Base-by-base conservation (phyloP, 2,797 vertebrate genomes). In the Xiphorhynchus erythropygius region DNA sequence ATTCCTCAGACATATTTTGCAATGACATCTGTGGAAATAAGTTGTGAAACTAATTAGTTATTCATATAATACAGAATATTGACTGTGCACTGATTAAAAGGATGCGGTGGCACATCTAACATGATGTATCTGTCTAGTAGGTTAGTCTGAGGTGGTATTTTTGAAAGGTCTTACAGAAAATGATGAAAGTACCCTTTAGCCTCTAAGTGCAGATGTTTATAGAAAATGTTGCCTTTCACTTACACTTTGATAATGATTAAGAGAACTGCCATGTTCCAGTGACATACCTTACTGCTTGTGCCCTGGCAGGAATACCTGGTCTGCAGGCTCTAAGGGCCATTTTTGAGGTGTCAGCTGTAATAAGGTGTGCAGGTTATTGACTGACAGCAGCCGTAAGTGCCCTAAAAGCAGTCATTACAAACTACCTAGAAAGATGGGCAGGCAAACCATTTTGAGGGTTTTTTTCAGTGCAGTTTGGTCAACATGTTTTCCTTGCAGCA, bases 1-100 rank as follows among this genome's bases (percentile, higher is more conserved):
- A 95, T 96, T 96, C 94, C 91, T 95, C 91, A 83, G 91, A 97
- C 94, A 95, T 93, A 90, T 94, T 97, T 96, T 96, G 70, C 89
- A 93, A 83, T 96, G 97, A 95, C 96, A 97, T 96, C 95, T 97
- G 95, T 97, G 96, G 93, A 97, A 96, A 91, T 79, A 94, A 95
- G 94, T 96, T 89, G 90, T 67, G 41, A 89, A 93, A 87, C 90
- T 95, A 87, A 97, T 98, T 97, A 97, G 97, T 97, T 97, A 97
- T 96, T 98, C 95, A 84, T 87, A 80, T 93, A 96, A 94, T 94
- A 87, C 87, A 80, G 90, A 84, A 67, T 95, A 96, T 96, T 91
- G 95, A 97, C 93, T 90, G 8, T 73, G 68, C 75, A 39, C 80
- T 96, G 96, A 97, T 97, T 94, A 95, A 94, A 96, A 87, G 65